These are phyloP conservation scores for Lathamus discolor DNA, from an alignment of 2,113 vertebrate species.

Conservation along the genomic window DNA sequence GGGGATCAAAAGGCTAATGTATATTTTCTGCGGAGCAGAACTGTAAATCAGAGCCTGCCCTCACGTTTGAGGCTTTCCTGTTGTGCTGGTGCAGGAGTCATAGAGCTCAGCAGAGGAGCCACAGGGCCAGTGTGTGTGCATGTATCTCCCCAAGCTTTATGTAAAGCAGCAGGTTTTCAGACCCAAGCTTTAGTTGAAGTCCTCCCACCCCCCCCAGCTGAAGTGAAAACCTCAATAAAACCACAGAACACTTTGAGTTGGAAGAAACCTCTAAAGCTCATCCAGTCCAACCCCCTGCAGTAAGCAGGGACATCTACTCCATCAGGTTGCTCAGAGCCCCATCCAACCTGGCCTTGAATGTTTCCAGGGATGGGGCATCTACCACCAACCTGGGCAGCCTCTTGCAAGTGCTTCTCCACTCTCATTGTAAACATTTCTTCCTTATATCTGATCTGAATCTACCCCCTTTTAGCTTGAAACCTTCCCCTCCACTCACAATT, in stretches of 20 bases:
- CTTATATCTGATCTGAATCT: background rate
- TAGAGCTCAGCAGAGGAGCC: background rate
- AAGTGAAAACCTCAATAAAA: background rate
- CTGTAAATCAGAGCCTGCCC: background rate
- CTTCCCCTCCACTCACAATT: background rate
- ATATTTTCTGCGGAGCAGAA: background rate
- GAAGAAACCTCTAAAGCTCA: background rate
- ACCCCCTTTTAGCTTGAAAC: background rate
- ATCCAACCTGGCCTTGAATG: background rate
- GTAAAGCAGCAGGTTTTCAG: background rate
- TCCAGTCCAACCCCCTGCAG: background rate
- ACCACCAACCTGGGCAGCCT: background rate
- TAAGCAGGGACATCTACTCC: background rate
- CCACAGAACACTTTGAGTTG: background rate
- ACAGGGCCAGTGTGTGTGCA: accelerated
- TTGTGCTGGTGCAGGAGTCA: accelerated
- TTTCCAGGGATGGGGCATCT: background rate
- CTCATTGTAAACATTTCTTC: background rate
- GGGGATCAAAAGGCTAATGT: background rate
- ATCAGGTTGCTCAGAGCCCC: background rate
- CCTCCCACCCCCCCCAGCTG: background rate
- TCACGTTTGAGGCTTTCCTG: background rate
- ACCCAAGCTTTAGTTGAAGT: background rate
- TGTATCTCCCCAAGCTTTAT: background rate
- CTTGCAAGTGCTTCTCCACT: background rate